A percentile compares a stretch with the other conserved stretches of the same genome.
These are phyloP conservation scores for Bothrops jararaca DNA, from an alignment of 2,113 vertebrate species.

Conservation along the genomic window DNA sequence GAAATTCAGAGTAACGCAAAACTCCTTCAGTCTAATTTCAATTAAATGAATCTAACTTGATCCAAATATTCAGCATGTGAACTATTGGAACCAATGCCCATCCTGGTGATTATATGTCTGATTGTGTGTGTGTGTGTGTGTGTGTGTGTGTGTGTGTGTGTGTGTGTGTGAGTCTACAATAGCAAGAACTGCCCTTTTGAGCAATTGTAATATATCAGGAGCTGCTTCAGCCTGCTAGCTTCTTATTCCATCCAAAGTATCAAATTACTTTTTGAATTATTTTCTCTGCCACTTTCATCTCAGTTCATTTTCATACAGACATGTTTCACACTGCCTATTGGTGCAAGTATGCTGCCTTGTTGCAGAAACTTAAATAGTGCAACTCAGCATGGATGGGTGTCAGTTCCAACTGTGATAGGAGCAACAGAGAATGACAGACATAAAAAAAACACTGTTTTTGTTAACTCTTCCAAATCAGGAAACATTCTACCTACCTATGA, in stretches of 20 bases:
- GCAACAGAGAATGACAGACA: neutral
- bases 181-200: neutral
- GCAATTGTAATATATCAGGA: neutral
- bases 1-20: conserved; percentile 33
- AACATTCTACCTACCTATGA: neutral
- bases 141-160: too few relatives aligned
- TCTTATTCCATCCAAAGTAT: neutral
- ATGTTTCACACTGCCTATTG: neutral
- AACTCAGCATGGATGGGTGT: neutral
- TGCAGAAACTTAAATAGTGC: neutral
- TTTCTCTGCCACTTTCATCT: neutral
- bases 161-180: neutral
- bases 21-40: conserved; percentile 4
- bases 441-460: neutral
- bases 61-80: neutral
- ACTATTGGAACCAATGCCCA: neutral
- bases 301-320: neutral
- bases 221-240: neutral
- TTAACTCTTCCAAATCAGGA: neutral
- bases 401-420: neutral
- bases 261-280: neutral
- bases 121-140: neutral
- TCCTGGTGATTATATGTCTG: neutral
- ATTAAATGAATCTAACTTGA: neutral
- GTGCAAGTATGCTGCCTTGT: neutral